A percentile compares a stretch with the other conserved stretches of the same genome.
phyloP scores from a whole-genome alignment of 2,888 invertebrate genomes.

The Drosophila kuntzei region DNA sequence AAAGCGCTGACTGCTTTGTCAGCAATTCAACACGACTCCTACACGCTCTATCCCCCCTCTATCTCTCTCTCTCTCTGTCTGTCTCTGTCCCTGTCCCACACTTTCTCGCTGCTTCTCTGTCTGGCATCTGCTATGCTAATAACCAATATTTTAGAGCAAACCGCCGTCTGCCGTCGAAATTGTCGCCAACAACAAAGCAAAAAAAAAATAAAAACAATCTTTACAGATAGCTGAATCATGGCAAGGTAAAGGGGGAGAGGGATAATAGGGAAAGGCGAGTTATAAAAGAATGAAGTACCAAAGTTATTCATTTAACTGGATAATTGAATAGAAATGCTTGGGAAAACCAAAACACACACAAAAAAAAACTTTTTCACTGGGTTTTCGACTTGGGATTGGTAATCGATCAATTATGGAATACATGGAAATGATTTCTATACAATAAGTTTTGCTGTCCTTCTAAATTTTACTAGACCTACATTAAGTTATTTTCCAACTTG shows the following conservation, averaged over 20 bases:
- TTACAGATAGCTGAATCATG: constrained; percentile 56
- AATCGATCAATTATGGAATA: constrained; percentile 19
- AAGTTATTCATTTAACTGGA: constrained; percentile 61
- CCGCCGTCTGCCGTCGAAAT: constrained; percentile 56
- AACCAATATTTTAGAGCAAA: constrained; percentile 73
- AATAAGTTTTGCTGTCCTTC: not conserved
- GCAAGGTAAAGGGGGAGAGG: not conserved
- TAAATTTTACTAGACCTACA: not conserved
- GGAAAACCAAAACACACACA: not conserved
- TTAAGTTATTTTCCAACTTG: not conserved
- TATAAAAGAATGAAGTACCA: constrained; percentile 16
- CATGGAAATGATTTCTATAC: constrained; percentile 12
- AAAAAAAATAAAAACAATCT: constrained; percentile 21
- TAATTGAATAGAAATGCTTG: constrained; percentile 55
- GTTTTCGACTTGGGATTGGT: not conserved
- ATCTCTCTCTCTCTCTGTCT: not conserved
- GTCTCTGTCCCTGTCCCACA: not conserved
- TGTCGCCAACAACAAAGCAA: constrained; percentile 48
- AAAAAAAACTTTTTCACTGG: not conserved
- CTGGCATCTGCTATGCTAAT: constrained; percentile 61
- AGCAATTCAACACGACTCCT: constrained; percentile 48
- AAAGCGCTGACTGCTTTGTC: constrained; percentile 70
- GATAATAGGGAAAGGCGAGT: not conserved
- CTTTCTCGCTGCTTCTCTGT: not conserved
- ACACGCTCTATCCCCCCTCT: not conserved